Base-by-base conservation (phyloP, 2,888 invertebrate species). In the Ptycholaimellus sp. region DNA sequence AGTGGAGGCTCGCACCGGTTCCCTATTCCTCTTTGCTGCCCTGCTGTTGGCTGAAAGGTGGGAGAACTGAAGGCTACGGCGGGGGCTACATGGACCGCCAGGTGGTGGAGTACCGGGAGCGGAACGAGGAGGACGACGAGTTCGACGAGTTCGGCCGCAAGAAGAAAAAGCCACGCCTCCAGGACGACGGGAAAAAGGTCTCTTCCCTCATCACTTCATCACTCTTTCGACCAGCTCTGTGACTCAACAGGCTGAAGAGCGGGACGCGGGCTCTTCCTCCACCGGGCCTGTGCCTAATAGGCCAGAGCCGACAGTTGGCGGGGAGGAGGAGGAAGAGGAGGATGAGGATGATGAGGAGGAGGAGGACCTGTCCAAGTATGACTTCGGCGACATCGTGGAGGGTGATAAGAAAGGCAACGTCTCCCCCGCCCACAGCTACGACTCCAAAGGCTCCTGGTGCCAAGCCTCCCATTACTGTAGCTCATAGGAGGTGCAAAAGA, bases 101-200 rank as follows among this genome's bases (percentile, higher is more conserved):
- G 35, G 45, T 62, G 49, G 87, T 93, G 2, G 93, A 96, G 58
- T 96, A 96, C 57, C 78, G 82, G 48, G 73, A 80, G 52, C 68
- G 81, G 35, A 71, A 72, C 36, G 73, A 77, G 22, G 76, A 76
- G 9, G 83, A 85, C 55, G 83, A 81, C 57, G 93, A 93, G 62
- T 93, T 79, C 61, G 96, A 96, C 63, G 93, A 93, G 40, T 55
- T 53, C 40, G 55, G 55, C 4, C 39, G 55, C 13, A 48, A 44
- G 36, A 53, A 55, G 43, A 51, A 51, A 40, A 40, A 28, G 16
- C 4, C 13, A n/a, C 7, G 34, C 2, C 30, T 13, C 18, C 17
- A 4, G 13, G 19, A 5, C 30, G 30, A 29, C 4, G 5, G 11
- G 4, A 14, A 21, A 4, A 17, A 36, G 3, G 9, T 9, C 21